Evolutionary conservation across 2,888 invertebrate species (phyloP), one percentile per base, ranked within the genome.

Genomic region (Eumacrocentrus americanus): DNA sequence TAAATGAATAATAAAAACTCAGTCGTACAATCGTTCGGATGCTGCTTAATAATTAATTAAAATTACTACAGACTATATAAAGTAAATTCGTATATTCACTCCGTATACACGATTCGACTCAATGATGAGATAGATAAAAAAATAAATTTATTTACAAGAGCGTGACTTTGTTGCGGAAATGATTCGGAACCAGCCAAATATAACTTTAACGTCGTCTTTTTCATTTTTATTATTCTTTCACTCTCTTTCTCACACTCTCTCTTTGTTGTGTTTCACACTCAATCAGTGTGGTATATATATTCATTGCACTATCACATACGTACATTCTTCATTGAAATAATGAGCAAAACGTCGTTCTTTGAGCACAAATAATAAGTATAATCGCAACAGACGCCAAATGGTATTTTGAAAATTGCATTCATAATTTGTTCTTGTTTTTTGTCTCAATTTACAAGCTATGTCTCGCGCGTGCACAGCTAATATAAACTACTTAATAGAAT

Each of bases 141-240:
- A 64, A 66, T 65, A 61, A 67, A 65, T 65, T 64, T 65, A 65
- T 62, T 59, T 61, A 64, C 62, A 63, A 52, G 48, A 62, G 61
- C 55, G 29, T 35, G 25, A 60, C 60, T 38, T 57, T 66, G 60
- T 63, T 63, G 63, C 60, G 58, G 58, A 62, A 63, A 62, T 63
- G 61, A 66, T 63, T 53, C 53, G 53, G 29, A 42, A 42, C 53
- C 29, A 42, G 53, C 29, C 53, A 42, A 53, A 42, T 23, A 25
- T 29, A 40, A 53, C n/a, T 40, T 42, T 42, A 9, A 40, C 3
- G 12, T 23, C 12, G 14, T 20, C 35, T 16, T 25, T 50, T 50
- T 29, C 11, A 29, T 3, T 14, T 35, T 51, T 16, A 37, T 51
- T 11, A n/a, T 20, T 51, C 7, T 16, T 3, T 37, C 18, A 9